These are phyloP conservation scores for Daphoenositta chrysoptera DNA, from an alignment of 2,113 vertebrate species.

Conservation along the genomic window DNA sequence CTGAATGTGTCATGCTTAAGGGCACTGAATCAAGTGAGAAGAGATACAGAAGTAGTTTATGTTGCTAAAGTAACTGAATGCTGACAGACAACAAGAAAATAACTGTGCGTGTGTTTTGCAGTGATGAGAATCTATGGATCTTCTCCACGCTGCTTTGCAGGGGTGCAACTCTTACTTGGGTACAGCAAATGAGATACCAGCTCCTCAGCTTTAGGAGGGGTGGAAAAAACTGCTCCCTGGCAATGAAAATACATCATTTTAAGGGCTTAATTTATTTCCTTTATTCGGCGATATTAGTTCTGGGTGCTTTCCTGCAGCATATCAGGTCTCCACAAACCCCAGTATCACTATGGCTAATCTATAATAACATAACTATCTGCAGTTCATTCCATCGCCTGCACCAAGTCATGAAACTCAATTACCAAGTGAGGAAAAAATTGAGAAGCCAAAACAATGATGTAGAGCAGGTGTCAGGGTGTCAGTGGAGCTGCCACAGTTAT, in stretches of 20 bases:
- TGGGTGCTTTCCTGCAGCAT: constrained; percentile 5
- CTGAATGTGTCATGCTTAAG: background rate
- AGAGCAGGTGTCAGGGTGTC: background rate
- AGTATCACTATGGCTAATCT: constrained; percentile 25
- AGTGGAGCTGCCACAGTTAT: background rate
- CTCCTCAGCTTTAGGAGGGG: background rate
- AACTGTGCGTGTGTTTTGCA: background rate
- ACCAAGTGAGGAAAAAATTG: background rate
- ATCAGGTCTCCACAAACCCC: constrained; percentile 3
- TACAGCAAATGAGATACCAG: background rate
- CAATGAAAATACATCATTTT: constrained; percentile 41
- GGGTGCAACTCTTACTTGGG: background rate
- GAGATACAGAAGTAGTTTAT: background rate
- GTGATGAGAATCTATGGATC: background rate
- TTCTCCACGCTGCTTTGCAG: background rate
- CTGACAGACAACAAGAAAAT: background rate
- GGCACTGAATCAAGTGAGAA: background rate
- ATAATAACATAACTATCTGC: constrained; percentile 3
- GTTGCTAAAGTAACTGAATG: background rate
- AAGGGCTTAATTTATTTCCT: constrained; percentile 34
- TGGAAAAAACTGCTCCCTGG: background rate
- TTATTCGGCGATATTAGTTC: background rate
- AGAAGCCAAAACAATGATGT: background rate
- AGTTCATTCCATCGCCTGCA: background rate
- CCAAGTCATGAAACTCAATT: constrained; percentile 50